phyloP scores from a whole-genome alignment of 92 coral and sea anemone genomes.

The Montipora capitata region DNA sequence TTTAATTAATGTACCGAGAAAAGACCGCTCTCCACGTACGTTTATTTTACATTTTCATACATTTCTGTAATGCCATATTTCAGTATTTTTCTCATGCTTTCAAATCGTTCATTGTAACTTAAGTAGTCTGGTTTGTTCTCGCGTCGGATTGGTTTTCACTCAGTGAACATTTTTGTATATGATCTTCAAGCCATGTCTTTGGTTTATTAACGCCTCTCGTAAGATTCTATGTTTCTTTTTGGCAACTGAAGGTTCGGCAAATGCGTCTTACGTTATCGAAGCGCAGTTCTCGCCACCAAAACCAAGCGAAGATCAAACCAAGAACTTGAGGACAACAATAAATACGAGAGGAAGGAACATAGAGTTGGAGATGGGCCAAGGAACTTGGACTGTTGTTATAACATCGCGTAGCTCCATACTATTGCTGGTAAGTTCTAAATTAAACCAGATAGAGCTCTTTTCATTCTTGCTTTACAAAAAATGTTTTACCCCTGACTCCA shows the following conservation, averaged over 20 bases:
- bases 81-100: too few species aligned
- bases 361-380: constrained; percentile 61
- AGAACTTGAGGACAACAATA: constrained; percentile 48
- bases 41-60: too few species aligned
- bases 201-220: not conserved
- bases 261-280: constrained; percentile 5
- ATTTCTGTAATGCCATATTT: too few species aligned
- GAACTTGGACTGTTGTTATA: constrained; percentile 75
- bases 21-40: too few species aligned
- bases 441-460: not conserved
- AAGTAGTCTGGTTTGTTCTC: too few species aligned
- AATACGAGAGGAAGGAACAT: constrained; percentile 41
- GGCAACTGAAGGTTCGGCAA: constrained; percentile 21
- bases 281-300: constrained; percentile 47
- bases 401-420: constrained; percentile 70
- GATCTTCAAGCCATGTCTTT: too few species aligned
- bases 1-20: too few species aligned
- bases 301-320: constrained; percentile 41
- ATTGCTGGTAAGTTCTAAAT: constrained; percentile 68
- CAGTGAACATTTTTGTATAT: too few species aligned
- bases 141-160: too few species aligned
- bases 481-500: too few species aligned
- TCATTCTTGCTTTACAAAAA: too few species aligned
- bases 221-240: not conserved
- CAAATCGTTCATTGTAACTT: too few species aligned